Evolutionary conservation across 1,140 invertebrate species (phyloP), one percentile per base, ranked within the genome.

Genomic region (Cryptotermes secundus): DNA sequence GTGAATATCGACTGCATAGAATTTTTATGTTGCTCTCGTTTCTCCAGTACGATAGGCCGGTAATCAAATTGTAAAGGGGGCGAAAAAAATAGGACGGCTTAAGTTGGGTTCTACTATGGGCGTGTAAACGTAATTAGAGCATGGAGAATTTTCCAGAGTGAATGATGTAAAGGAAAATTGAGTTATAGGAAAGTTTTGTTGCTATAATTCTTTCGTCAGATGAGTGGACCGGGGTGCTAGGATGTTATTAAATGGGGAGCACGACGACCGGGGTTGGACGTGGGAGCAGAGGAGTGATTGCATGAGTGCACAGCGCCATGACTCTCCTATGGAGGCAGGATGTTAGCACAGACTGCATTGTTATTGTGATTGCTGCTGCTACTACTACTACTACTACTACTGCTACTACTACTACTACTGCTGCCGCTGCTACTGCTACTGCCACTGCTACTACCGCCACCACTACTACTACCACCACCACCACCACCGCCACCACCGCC

Each of bases 181-280:
- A 72, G 59, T 72, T 72, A 72, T n/a, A 72, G 59, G 59, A n/a
- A 72, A 72, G 59, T 72, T 72, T 72, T 72, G 59, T 72, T 65
- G 26, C n/a, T 14, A 31, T n/a, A 72, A 72, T 31, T 72, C 59
- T 72, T 72, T 72, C 59, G 59, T 72, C 59, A 72, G 26, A 3
- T 31, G n/a, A 72, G 26, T 72, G 59, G 59, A 72, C 59, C n/a
- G 59, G n/a, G n/a, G 59, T 31, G 59, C 59, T 72, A 10, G 26
- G 59, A 72, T 72, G 59, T 72, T 72, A 31, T 72, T 72, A 72
- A 72, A 72, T 72, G 59, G 59, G 45, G 59, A n/a, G 59, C n/a
- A n/a, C 6, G n/a, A 3, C 0, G n/a, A 10, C 3, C 9, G 9
- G 59, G 59, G 59, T 26, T 31, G 59, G 26, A n/a, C 59, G 59